These are phyloP conservation scores for Porphyrio hochstetteri DNA, from an alignment of 2,113 vertebrate genomes.

Conservation along the genomic window DNA sequence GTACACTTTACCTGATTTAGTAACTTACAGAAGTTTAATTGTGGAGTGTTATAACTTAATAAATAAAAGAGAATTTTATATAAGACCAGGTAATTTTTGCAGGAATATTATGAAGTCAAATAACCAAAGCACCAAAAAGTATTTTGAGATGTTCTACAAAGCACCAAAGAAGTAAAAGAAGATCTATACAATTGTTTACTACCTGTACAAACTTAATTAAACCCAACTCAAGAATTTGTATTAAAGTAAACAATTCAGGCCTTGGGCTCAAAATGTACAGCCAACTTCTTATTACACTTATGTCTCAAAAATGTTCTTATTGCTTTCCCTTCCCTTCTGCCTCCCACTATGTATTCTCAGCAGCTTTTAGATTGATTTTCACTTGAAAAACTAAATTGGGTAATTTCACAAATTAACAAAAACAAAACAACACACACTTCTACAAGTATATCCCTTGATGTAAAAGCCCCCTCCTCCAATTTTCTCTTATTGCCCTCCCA, in stretches of 20 bases:
- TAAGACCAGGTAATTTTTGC: neutral
- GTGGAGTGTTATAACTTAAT: neutral
- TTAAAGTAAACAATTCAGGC: neutral
- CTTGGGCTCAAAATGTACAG: conserved; percentile 13
- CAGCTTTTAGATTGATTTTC: neutral
- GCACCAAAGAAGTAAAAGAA: neutral
- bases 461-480: neutral
- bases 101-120: neutral
- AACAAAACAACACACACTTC: rapidly evolving
- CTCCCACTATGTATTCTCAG: neutral
- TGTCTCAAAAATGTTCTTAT: neutral
- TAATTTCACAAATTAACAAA: neutral
- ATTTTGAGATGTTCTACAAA: neutral
- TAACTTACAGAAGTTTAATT: neutral
- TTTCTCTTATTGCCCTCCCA: neutral
- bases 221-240: neutral
- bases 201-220: conserved; percentile 23
- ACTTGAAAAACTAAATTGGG: neutral
- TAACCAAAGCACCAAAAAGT: neutral
- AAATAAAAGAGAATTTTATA: neutral
- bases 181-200: neutral
- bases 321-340: neutral
- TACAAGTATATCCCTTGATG: neutral
- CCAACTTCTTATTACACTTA: neutral
- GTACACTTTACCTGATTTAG: neutral